Percentiles rank a stretch among this genome's conserved stretches.
Evolutionary conservation across 2,113 vertebrate species (phyloP).

Genomic region (Acanthochromis polyacanthus): DNA sequence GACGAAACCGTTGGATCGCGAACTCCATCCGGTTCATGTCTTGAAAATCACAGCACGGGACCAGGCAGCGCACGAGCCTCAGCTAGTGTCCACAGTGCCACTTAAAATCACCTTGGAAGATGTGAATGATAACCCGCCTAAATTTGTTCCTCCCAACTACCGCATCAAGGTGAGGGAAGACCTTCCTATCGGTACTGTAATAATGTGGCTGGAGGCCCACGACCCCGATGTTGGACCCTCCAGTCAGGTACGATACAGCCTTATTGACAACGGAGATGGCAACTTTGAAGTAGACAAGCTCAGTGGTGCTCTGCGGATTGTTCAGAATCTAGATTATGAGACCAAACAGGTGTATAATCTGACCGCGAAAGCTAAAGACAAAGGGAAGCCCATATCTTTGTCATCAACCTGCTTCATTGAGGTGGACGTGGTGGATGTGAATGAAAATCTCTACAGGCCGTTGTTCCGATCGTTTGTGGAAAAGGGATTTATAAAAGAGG

Average conservation of each 20-base stretch:
- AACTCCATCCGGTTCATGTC: slow-evolving; percentile 85
- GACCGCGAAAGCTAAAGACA: slow-evolving; percentile 94
- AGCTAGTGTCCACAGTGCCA: slow-evolving; percentile 89
- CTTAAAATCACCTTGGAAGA: slow-evolving; percentile 94
- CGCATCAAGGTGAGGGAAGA: slow-evolving; percentile 94
- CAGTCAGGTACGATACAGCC: slow-evolving; percentile 95
- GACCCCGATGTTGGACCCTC: slow-evolving; percentile 93
- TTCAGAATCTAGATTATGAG: slow-evolving; percentile 94
- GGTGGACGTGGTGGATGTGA: slow-evolving; percentile 95
- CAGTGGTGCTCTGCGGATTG: slow-evolving; percentile 92
- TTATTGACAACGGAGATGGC: slow-evolving; percentile 91
- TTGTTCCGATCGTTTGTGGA: slow-evolving; percentile 91
- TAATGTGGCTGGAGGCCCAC: slow-evolving; percentile 94
- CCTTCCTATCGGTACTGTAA: slow-evolving; percentile 92
- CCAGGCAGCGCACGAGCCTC: slow-evolving; percentile 88
- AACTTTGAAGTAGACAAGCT: slow-evolving; percentile 96
- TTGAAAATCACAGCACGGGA: slow-evolving; percentile 93
- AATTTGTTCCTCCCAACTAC: slow-evolving; percentile 93
- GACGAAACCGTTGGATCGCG: slow-evolving; percentile 88
- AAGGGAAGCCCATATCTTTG: slow-evolving; percentile 92
- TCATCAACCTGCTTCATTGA: slow-evolving; percentile 94
- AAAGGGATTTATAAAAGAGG: slow-evolving; percentile 93
- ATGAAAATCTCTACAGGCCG: slow-evolving; percentile 94
- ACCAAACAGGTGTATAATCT: slow-evolving; percentile 93
- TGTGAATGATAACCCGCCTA: slow-evolving; percentile 95